Evolutionary conservation across 2,888 invertebrate species (phyloP).

Genomic region (Cheilosia variabilis): DNA sequence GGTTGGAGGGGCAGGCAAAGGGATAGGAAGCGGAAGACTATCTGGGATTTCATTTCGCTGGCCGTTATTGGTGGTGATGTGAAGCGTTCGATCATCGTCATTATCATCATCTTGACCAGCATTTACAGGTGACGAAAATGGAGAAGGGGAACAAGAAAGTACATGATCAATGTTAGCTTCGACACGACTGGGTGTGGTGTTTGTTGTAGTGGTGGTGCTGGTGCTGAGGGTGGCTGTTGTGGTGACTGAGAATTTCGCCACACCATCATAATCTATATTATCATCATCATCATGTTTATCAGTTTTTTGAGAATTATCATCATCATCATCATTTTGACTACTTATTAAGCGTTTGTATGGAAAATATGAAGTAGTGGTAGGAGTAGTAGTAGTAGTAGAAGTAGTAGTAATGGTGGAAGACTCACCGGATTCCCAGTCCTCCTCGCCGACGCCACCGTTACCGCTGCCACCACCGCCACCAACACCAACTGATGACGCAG

Average conservation of each 20-base stretch:
- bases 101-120: neutral
- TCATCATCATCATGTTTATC: constrained; percentile 47
- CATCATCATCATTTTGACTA: constrained; percentile 76
- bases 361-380: constrained; percentile 76
- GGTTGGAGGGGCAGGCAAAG: neutral
- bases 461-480: constrained; percentile 74
- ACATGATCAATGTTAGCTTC: neutral
- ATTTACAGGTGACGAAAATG: constrained; percentile 11
- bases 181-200: constrained; percentile 4
- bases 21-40: constrained; percentile 16
- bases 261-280: constrained; percentile 32
- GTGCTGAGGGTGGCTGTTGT: constrained; percentile 65
- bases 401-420: constrained; percentile 78
- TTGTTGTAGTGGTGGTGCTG: constrained; percentile 28
- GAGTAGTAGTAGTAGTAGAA: constrained; percentile 76
- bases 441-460: constrained; percentile 77
- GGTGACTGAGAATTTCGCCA: constrained; percentile 39
- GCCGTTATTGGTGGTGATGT: neutral
- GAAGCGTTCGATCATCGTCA: neutral
- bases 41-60: constrained; percentile 6
- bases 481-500: constrained; percentile 77
- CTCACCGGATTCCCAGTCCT: constrained; percentile 84
- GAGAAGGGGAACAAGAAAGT: neutral
- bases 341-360: constrained; percentile 75
- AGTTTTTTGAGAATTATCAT: constrained; percentile 65